A percentile compares a stretch with the other conserved stretches of the same genome.
phyloP scores from a whole-genome alignment of 1,140 invertebrate species.

The Uloborus diversus region DNA sequence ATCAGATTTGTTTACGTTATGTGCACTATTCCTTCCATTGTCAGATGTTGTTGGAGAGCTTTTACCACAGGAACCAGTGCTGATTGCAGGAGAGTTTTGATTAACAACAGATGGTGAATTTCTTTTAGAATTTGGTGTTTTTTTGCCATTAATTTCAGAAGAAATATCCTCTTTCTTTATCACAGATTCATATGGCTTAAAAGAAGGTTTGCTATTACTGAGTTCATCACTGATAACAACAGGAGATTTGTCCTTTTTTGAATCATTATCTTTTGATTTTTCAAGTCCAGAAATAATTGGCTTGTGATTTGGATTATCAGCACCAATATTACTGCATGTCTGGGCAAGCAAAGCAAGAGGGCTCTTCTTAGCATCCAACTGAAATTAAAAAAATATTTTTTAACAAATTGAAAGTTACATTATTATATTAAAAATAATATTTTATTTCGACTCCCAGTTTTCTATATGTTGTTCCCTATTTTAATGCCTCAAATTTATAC shows the following conservation, averaged over 20 bases:
- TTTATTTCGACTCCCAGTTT: background rate
- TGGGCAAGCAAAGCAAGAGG: conserved; percentile 94
- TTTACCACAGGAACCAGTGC: conserved; percentile 51
- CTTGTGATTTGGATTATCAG: conserved; percentile 81
- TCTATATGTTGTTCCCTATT: no score
- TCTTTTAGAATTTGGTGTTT: conserved; percentile 46
- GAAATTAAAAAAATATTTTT: conserved; percentile 65
- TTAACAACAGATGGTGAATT: conserved; percentile 18
- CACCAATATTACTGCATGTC: conserved; percentile 96
- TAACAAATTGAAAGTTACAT: background rate
- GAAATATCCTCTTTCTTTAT: conserved; percentile 30
- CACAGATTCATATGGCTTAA: conserved; percentile 56
- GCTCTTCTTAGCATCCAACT: conserved; percentile 98
- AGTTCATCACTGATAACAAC: conserved; percentile 38
- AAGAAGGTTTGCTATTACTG: conserved; percentile 53
- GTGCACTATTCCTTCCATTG: conserved; percentile 43
- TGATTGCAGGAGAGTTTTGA: conserved; percentile 35
- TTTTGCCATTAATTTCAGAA: conserved; percentile 39
- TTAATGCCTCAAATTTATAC: no score
- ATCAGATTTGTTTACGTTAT: conserved; percentile 1
- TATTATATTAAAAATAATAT: background rate
- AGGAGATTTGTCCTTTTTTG: conserved; percentile 52
- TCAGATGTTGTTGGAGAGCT: conserved; percentile 55
- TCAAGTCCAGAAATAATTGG: conserved; percentile 70
- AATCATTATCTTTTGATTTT: conserved; percentile 46